Conservation (phyloP, 53 echinoderm and acorn worm species). For the Echinometra lucunter region DNA sequence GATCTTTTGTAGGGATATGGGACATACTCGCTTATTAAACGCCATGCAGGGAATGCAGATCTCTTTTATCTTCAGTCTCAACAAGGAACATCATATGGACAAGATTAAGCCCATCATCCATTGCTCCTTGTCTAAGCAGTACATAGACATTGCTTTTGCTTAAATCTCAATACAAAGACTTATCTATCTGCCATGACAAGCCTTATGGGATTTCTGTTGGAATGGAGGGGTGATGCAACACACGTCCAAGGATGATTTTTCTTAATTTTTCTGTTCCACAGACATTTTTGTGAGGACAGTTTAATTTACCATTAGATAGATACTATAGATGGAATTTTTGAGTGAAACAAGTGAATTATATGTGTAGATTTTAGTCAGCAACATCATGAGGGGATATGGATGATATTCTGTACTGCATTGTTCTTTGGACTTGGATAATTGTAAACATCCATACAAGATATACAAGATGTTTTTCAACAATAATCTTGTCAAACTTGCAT, state of each 20-base stretch:
- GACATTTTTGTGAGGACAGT: background rate
- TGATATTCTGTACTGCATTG: too few species aligned
- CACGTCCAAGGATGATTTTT: background rate
- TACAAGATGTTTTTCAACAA: background rate
- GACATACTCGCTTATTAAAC: background rate
- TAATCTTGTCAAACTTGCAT: background rate
- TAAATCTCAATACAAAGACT: constrained; percentile 15
- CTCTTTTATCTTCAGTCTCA: background rate
- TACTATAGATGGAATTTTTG: background rate
- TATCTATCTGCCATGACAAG: background rate
- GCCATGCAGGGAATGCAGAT: background rate
- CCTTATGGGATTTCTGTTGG: background rate
- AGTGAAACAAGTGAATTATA: background rate
- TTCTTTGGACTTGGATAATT: background rate
- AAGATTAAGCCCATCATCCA: background rate
- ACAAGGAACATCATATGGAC: background rate
- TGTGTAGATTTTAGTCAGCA: background rate
- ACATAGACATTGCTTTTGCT: background rate
- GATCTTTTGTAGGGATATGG: background rate
- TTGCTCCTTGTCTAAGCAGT: background rate
- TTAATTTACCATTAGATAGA: background rate
- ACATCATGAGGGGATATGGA: background rate
- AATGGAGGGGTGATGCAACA: background rate
- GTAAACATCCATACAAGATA: background rate
- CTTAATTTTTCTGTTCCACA: background rate